Evolutionary conservation across 2,888 invertebrate species (phyloP), one percentile per base, ranked within the genome.

Genomic region (Synanthedon formicaeformis): DNA sequence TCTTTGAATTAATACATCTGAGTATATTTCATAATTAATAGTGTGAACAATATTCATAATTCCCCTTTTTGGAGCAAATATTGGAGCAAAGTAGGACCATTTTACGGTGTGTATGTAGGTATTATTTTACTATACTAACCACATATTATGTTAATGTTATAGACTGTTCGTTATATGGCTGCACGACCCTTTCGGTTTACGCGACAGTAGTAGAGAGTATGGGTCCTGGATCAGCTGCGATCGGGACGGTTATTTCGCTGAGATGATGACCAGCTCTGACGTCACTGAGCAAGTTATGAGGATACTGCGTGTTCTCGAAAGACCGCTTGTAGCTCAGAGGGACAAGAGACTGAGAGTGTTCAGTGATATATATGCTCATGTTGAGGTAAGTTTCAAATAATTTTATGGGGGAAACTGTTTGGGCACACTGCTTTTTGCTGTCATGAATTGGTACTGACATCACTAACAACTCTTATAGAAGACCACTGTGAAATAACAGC

Each of bases 351-450:
- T 77, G 0, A 67, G 60, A 11, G 75, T 81, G 0, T 85, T 76
- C 62, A 83, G 85, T 56, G 85, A 86, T 48, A 67, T 85, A 1
- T 86, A 83, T 55, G 86, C 86, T 3, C 81, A 82, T 62, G 71
- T 81, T 40, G 86, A 87, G 75, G 86, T 84, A 57, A 49, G 34
- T 34, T 10, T 34, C 34, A 10, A 34, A 34, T 2, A 6, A 34
- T 34, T 34, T 34, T 34, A 10, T n/a, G n/a, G n/a, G n/a, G n/a
- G n/a, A n/a, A n/a, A n/a, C n/a, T n/a, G n/a, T 34, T 34, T 34
- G 10, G 2, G 34, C 2, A 34, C 8, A 34, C 2, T 34, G 3
- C 8, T 34, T 27, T 27, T 27, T 27, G 8, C 1, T 8, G 8
- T 8, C 27, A 27, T 8, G 8, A 27, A 27, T 27, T 34, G 34